Percentiles rank a stretch among this genome's conserved stretches.
These are phyloP conservation scores for Pocillopora meandrina DNA, from an alignment of 92 coral and sea anemone species.

Conservation along the genomic window DNA sequence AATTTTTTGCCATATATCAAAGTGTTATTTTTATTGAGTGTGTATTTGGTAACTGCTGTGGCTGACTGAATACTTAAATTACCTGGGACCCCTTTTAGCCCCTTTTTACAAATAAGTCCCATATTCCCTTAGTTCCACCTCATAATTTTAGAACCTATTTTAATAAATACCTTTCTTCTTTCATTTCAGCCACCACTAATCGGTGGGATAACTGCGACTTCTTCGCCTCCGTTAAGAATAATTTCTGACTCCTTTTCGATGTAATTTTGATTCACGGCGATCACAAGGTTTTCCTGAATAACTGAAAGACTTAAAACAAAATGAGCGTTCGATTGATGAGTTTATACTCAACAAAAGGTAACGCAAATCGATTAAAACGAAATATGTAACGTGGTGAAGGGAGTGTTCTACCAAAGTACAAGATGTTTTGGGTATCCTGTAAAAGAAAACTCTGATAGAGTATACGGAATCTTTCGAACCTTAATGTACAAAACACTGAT, in stretches of 20 bases:
- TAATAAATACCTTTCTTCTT: conserved; percentile 24
- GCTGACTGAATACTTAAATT: not conserved
- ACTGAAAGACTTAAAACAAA: conserved; percentile 68
- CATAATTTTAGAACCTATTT: not conserved
- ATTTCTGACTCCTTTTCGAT: conserved; percentile 63
- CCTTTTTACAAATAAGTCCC: too few species aligned
- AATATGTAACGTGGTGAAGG: not conserved
- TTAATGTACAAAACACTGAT: conserved; percentile 23
- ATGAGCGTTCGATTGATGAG: not conserved
- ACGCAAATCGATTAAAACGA: not conserved
- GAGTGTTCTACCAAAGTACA: not conserved
- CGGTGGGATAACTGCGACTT: conserved; percentile 95
- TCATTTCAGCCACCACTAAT: conserved; percentile 87
- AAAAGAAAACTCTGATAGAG: conserved; percentile 6
- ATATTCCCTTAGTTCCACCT: not conserved
- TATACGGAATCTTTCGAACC: not conserved
- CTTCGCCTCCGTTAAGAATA: conserved; percentile 72
- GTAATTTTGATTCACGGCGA: conserved; percentile 90
- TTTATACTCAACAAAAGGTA: not conserved
- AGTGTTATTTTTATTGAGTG: not conserved
- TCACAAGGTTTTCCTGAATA: conserved; percentile 72
- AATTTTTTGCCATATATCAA: not conserved
- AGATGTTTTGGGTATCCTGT: not conserved
- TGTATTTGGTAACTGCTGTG: not conserved
- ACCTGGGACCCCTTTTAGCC: not conserved